phyloP scores from a whole-genome alignment of 2,113 vertebrate genomes.

The Corydoras sp. region DNA sequence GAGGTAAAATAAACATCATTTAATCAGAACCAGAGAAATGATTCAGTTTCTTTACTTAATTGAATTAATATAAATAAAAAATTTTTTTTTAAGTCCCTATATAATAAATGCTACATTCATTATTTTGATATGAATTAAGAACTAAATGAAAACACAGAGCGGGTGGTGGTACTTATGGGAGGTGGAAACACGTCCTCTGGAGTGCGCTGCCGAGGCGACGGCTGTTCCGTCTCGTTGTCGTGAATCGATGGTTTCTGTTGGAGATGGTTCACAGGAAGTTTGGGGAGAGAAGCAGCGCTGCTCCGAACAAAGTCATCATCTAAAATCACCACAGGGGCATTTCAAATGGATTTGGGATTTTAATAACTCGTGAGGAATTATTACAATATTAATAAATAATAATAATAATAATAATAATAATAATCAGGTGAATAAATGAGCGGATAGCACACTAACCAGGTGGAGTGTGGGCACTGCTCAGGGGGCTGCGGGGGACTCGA shows the following conservation, averaged over 20 bases:
- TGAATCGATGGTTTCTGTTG: conserved; percentile 73
- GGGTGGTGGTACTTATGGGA: conserved; percentile 38
- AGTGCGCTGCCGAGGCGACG: conserved; percentile 55
- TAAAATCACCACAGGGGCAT: neutral
- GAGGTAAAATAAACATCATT: conserved; percentile 38
- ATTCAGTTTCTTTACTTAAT: no score
- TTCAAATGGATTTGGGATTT: no score
- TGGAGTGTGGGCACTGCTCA: conserved; percentile 6
- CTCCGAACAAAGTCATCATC: conserved; percentile 70
- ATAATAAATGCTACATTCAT: no score
- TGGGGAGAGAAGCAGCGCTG: conserved; percentile 59
- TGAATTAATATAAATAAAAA: no score
- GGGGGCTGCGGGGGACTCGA: neutral
- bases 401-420: no score
- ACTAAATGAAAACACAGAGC: no score
- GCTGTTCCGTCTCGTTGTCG: conserved; percentile 73
- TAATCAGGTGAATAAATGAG: no score
- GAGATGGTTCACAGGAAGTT: conserved; percentile 71
- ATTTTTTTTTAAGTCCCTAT: no score
- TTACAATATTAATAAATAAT: no score
- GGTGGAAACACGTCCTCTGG: conserved; percentile 50
- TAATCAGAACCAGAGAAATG: no score
- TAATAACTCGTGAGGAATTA: no score
- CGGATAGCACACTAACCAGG: neutral
- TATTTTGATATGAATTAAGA: no score